phyloP scores from a whole-genome alignment of 2,113 vertebrate species.

The Hyla sarda region DNA sequence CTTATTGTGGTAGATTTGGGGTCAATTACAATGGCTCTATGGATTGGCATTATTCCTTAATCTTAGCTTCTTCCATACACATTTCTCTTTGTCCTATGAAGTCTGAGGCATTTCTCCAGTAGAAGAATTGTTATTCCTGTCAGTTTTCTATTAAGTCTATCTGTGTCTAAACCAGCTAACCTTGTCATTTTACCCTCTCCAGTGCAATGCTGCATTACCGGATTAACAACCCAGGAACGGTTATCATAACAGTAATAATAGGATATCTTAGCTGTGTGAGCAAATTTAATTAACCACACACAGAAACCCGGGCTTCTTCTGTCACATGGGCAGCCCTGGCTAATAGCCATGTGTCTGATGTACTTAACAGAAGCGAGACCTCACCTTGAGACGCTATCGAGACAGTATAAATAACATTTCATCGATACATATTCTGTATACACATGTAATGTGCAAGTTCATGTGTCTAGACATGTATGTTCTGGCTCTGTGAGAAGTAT shows the following conservation, averaged over 20 bases:
- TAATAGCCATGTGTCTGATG: conserved; percentile 55
- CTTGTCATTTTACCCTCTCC: conserved; percentile 64
- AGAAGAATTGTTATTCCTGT: conserved; percentile 52
- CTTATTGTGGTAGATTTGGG: too few relatives aligned
- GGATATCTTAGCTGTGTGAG: conserved; percentile 62
- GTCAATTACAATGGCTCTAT: too few relatives aligned
- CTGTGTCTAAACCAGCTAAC: conserved; percentile 60
- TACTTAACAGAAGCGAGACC: conserved; percentile 3
- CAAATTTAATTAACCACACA: conserved; percentile 69
- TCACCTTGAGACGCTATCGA: too few relatives aligned
- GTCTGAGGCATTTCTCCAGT: neutral
- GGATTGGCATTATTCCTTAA: too few relatives aligned
- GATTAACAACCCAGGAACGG: conserved; percentile 64
- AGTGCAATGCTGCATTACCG: conserved; percentile 59
- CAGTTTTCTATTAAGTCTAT: conserved; percentile 40
- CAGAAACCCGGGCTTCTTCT: conserved; percentile 47
- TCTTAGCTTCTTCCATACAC: too few relatives aligned
- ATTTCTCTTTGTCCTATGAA: neutral
- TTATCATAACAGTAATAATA: conserved; percentile 67
- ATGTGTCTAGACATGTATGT: neutral
- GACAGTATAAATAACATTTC: neutral
- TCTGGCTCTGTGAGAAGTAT: neutral
- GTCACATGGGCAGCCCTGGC: conserved; percentile 55
- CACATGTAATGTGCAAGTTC: neutral
- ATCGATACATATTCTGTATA: neutral